A percentile compares a stretch with the other conserved stretches of the same genome.
Evolutionary conservation across 1,140 invertebrate species (phyloP).

Genomic region (silkworm (Bombyx mori)): ASM3026992v2 NC_085121.1:5023501-5024000

Average conservation of each 20-base stretch:
- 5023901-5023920: slow-evolving; percentile 61
- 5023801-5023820: slow-evolving; percentile 45
- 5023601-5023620: slow-evolving; percentile 4
- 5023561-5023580: slow-evolving; percentile 10
- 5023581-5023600: slow-evolving; percentile 7
- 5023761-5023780: slow-evolving; percentile 52
- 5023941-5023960: slow-evolving; percentile 58
- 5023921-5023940: slow-evolving; percentile 70
- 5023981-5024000: slow-evolving; percentile 52
- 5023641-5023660: slow-evolving; percentile 32
- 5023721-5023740: slow-evolving; percentile 11
- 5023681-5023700: slow-evolving; percentile 20
- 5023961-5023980: slow-evolving; percentile 57
- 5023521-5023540: too few species aligned
- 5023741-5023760: slow-evolving; percentile 21
- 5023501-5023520: too few species aligned
- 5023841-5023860: slow-evolving; percentile 58
- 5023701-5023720: slow-evolving; percentile 15
- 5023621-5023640: slow-evolving; percentile 19
- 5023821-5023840: slow-evolving; percentile 55
- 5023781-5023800: slow-evolving; percentile 40
- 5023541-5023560: not conserved
- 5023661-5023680: slow-evolving; percentile 12
- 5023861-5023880: slow-evolving; percentile 70
- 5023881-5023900: slow-evolving; percentile 69